Evolutionary conservation across 2,113 vertebrate genomes (phyloP).

Genomic region (Nannospalax galili): DNA sequence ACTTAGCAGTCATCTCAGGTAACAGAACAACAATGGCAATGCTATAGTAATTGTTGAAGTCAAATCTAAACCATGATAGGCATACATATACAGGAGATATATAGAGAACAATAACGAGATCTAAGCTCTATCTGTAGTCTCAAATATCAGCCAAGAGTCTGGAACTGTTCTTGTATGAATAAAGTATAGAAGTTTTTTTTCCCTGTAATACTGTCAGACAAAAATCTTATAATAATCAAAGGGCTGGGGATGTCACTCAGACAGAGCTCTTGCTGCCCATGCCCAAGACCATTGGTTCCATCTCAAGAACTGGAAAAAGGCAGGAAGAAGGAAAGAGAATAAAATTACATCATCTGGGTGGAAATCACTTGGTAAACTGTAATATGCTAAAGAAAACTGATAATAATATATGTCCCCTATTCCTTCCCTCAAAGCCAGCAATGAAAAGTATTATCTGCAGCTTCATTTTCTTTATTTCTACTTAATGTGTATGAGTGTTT

Average conservation of each 20-base stretch:
- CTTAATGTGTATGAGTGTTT: background rate
- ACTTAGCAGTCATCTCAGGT: background rate
- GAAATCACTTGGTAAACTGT: slow-evolving; percentile 24
- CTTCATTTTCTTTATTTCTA: background rate
- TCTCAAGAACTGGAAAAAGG: background rate
- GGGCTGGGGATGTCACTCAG: background rate
- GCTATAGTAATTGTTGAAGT: background rate
- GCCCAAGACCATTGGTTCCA: background rate
- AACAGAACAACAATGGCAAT: background rate
- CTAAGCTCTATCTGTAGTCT: background rate
- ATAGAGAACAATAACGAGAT: background rate
- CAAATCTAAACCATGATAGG: background rate
- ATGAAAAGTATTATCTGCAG: slow-evolving; percentile 33
- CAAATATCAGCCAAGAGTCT: background rate
- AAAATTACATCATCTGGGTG: background rate
- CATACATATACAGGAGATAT: background rate
- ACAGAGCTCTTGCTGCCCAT: background rate
- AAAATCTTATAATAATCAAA: background rate
- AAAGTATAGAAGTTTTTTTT: background rate
- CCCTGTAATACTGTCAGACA: slow-evolving; percentile 20
- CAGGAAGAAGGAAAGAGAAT: background rate
- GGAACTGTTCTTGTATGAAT: background rate
- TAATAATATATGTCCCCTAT: background rate
- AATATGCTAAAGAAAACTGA: slow-evolving; percentile 16
- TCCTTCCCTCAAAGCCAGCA: background rate